phyloP scores from a whole-genome alignment of 2,113 vertebrate species.

The Megatriorchis doriae region DNA sequence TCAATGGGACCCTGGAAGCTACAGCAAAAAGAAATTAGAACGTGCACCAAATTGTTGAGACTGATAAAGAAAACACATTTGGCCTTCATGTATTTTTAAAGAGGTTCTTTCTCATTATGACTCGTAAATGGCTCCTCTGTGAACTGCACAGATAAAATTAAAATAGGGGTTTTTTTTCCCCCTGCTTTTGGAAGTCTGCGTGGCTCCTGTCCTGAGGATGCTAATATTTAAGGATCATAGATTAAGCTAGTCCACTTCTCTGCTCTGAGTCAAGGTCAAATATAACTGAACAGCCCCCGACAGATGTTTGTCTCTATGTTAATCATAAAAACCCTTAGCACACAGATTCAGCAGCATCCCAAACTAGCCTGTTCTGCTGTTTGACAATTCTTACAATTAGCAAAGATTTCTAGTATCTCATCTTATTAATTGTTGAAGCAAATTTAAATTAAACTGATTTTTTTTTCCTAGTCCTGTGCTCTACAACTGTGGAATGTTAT shows the following conservation, averaged over 20 bases:
- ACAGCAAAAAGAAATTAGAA: slow-evolving; percentile 56
- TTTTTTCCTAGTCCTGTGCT: neutral
- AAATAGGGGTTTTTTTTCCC: neutral
- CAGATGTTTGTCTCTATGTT: neutral
- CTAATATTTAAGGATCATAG: neutral
- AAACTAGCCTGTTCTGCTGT: neutral
- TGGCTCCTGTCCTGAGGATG: neutral
- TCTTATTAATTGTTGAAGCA: neutral
- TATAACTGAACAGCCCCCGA: neutral
- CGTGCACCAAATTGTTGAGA: slow-evolving; percentile 25
- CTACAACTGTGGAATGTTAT: neutral
- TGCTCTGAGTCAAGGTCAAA: neutral
- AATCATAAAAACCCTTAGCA: neutral
- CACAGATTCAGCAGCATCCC: neutral
- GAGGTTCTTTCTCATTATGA: slow-evolving; percentile 56
- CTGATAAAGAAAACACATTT: slow-evolving; percentile 70
- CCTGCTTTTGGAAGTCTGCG: neutral
- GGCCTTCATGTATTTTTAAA: slow-evolving; percentile 72
- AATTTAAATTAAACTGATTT: neutral
- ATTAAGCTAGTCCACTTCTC: neutral
- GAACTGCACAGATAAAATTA: neutral
- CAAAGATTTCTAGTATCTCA: neutral
- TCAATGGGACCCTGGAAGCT: slow-evolving; percentile 57
- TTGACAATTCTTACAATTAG: neutral
- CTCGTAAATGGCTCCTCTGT: slow-evolving; percentile 41